A percentile compares a stretch with the other conserved stretches of the same genome.
phyloP scores from a whole-genome alignment of 30 jellyfish, hydroid and myxozoan genomes.

The Sanderia malayensis region DNA sequence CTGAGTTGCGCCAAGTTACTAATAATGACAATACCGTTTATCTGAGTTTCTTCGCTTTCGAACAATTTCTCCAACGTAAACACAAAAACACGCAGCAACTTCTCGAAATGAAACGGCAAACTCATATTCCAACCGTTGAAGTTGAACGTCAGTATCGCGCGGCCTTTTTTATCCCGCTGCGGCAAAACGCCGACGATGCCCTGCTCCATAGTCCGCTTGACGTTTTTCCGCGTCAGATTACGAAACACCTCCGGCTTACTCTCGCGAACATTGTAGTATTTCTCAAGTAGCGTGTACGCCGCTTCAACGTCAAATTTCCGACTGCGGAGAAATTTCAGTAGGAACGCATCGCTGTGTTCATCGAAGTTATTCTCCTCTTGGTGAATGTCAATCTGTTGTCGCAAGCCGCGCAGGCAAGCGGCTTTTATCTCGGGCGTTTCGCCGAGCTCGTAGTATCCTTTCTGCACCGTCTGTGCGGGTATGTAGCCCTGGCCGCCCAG shows the following conservation, averaged over 20 bases:
- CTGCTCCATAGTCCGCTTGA: conserved; percentile 90
- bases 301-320: conserved; percentile 96
- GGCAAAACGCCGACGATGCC: conserved; percentile 98
- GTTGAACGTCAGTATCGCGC: conserved; percentile 80
- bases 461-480: conserved; percentile 96
- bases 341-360: conserved; percentile 95
- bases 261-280: conserved; percentile 87
- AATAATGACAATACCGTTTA: conserved; percentile 87
- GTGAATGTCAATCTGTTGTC: conserved; percentile 89
- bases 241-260: conserved; percentile 94
- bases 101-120: conserved; percentile 93
- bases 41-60: conserved; percentile 96
- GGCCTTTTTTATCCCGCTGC: conserved; percentile 96
- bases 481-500: conserved; percentile 93
- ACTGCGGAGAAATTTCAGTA: conserved; percentile 88
- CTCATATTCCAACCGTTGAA: conserved; percentile 92
- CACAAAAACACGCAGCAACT: conserved; percentile 94
- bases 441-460: conserved; percentile 85
- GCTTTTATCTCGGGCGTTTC: conserved; percentile 91
- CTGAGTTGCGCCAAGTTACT: conserved; percentile 90
- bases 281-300: conserved; percentile 72
- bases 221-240: conserved; percentile 87
- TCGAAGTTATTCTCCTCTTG: conserved; percentile 96
- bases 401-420: conserved; percentile 81
- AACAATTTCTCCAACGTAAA: conserved; percentile 85